A percentile compares a stretch with the other conserved stretches of the same genome.
These are phyloP conservation scores for Luidia sarsii DNA, from an alignment of 53 echinoderm and acorn worm genomes.

Conservation along the genomic window DNA sequence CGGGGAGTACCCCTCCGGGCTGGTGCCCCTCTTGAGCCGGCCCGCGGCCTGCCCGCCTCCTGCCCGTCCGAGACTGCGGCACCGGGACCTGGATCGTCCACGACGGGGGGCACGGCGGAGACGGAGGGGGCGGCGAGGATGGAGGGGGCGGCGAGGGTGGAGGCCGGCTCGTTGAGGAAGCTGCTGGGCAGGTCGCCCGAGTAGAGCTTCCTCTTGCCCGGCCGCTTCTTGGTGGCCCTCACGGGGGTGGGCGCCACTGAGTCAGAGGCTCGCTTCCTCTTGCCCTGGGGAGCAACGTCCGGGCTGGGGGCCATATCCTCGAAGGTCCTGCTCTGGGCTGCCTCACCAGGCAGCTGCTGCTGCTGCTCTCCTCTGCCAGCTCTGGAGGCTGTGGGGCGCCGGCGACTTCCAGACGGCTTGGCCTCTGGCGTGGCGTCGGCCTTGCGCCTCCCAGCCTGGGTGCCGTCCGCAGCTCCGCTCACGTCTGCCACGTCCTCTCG, in stretches of 20 bases:
- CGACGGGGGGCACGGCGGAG: background rate
- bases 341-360: background rate
- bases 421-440: conserved; percentile 4
- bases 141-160: background rate
- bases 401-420: background rate
- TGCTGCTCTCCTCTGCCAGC: too few relatives aligned
- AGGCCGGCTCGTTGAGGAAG: conserved; percentile 18
- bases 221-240: conserved; percentile 9
- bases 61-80: too few relatives aligned
- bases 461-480: background rate
- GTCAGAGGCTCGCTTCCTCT: background rate
- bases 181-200: conserved; percentile 37
- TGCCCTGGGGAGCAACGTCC: background rate
- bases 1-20: background rate
- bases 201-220: conserved; percentile 47
- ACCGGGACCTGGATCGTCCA: background rate
- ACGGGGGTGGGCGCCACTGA: background rate
- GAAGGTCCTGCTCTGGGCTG: background rate
- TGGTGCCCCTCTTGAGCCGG: background rate
- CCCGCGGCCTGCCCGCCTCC: too few relatives aligned
- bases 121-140: background rate
- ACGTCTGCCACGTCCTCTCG: too few relatives aligned
- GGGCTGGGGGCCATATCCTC: background rate
- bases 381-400: background rate
- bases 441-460: conserved; percentile 9